phyloP scores from a whole-genome alignment of 2,113 vertebrate genomes.

The Python bivittatus region DNA sequence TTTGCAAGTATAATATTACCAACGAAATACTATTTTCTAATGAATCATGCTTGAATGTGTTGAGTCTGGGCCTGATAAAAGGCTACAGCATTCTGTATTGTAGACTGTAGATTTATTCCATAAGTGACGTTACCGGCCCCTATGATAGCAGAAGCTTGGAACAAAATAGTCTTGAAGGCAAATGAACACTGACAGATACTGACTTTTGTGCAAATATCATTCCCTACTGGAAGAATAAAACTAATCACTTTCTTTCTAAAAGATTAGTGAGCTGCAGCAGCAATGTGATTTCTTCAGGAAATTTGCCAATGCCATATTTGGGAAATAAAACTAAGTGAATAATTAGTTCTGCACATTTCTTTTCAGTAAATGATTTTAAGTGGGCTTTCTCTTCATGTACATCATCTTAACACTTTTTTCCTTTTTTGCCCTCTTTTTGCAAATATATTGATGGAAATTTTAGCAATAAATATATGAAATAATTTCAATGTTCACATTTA shows the following conservation, averaged over 20 bases:
- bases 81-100: neutral
- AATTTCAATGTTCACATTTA: neutral
- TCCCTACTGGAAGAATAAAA: neutral
- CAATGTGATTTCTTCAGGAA: neutral
- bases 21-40: neutral
- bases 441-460: neutral
- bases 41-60: neutral
- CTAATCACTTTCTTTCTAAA: neutral
- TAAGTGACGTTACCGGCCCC: neutral
- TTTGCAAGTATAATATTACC: neutral
- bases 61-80: neutral
- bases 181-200: neutral
- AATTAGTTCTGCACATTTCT: neutral
- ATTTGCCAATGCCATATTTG: neutral
- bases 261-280: neutral
- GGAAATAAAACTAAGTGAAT: neutral
- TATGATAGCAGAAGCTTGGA: neutral
- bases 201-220: neutral
- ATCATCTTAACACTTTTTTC: neutral
- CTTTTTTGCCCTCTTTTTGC: neutral
- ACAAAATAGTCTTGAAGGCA: neutral
- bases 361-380: neutral
- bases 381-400: neutral
- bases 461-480: neutral
- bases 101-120: neutral